Evolutionary conservation across 2,888 invertebrate genomes (phyloP).

Genomic region (Saturnia pavonia): DNA sequence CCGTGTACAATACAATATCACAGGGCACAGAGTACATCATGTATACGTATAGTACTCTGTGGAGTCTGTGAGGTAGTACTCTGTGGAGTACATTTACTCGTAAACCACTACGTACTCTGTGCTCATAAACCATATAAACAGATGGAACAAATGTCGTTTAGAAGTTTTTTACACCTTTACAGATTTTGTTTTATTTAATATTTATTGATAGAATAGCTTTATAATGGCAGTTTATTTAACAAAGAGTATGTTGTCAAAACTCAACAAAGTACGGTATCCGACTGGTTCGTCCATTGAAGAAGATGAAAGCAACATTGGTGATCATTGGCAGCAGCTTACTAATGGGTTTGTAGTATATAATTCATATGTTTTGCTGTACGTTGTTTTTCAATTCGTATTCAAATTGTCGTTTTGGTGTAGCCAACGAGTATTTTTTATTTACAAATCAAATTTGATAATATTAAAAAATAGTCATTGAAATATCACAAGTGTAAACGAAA

Average conservation of each 20-base stretch:
- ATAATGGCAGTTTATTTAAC: constrained; percentile 70
- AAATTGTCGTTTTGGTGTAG: not conserved
- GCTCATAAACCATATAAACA: no score
- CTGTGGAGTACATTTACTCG: no score
- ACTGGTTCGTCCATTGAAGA: constrained; percentile 38
- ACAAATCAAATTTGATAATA: not conserved
- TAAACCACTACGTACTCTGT: no score
- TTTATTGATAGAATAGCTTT: not conserved
- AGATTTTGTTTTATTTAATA: constrained; percentile 2
- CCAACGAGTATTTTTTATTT: not conserved
- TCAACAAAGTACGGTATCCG: constrained; percentile 59
- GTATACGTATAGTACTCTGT: no score
- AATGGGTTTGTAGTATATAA: constrained; percentile 25
- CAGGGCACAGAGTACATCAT: no score
- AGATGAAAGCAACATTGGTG: constrained; percentile 43
- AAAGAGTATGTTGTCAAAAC: constrained; percentile 64
- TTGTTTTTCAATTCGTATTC: not conserved
- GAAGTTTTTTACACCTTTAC: not conserved
- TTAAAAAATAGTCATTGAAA: not conserved
- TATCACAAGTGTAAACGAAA: no score
- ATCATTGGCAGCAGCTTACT: constrained; percentile 67
- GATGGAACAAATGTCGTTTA: not conserved
- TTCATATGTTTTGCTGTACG: not conserved
- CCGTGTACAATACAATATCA: no score
- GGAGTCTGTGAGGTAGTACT: no score